Conservation (phyloP, 2,797 vertebrate species). For the Acanthurus leucopareius region DNA sequence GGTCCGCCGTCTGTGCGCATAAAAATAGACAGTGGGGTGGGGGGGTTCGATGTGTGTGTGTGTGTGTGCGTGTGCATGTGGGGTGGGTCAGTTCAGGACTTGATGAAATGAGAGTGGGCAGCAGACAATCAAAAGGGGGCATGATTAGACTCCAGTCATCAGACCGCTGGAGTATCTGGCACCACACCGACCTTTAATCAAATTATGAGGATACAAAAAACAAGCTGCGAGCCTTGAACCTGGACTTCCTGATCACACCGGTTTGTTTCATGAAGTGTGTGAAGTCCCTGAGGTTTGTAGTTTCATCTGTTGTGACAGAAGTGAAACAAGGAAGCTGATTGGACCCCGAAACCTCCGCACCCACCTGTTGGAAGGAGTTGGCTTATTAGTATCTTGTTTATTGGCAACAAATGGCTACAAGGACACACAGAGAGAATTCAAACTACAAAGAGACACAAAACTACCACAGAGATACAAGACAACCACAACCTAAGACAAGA, state of each 20-base stretch:
- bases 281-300: neutral
- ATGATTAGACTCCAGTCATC: constrained; percentile 39
- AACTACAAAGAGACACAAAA: too few species aligned
- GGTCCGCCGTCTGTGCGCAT: constrained; percentile 57
- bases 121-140: constrained; percentile 35
- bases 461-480: neutral
- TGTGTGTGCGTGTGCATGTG: too few species aligned
- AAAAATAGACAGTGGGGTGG: constrained; percentile 65
- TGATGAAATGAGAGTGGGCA: constrained; percentile 31
- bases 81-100: constrained; percentile 64
- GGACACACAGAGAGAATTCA: neutral
- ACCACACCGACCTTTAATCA: constrained; percentile 18
- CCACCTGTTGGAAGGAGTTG: neutral
- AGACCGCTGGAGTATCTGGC: constrained; percentile 27
- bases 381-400: neutral
- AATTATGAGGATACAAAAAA: constrained; percentile 21
- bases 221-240: neutral
- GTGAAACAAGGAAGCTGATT: constrained; percentile 1
- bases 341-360: neutral
- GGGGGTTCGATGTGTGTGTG: neutral
- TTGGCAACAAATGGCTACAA: neutral
- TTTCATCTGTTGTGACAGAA: constrained; percentile 20
- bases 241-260: neutral
- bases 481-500: neutral
- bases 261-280: constrained; percentile 11